Evolutionary conservation across 2,888 invertebrate genomes (phyloP), one percentile per base, ranked within the genome.

Genomic region (Kryphioiulus occultus): DNA sequence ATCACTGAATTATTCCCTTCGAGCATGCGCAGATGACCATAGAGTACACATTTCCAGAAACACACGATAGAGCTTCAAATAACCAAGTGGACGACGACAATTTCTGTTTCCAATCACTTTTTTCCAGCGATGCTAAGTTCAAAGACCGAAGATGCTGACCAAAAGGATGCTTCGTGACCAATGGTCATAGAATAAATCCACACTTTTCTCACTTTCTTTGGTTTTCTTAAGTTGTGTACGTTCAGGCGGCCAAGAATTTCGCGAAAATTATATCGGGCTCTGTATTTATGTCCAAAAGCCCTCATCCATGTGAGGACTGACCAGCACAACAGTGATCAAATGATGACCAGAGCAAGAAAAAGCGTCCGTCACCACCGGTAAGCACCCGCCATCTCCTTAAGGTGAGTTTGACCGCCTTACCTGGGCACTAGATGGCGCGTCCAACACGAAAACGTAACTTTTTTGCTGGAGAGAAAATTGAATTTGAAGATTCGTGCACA

Each of bases 311-410:
- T 30, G 78, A 10, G n/a, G 78, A 32, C 78, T 78, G 30, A 3
- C 78, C 78, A 12, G 30, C 78, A 32, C 78, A 78, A 15, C 78
- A 78, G 78, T 15, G 78, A 26, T 78, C 78, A 78, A 78, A 30
- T 78, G 78, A 78, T 78, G 78, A 78, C 78, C 78, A 32, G 78
- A 78, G 78, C 30, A 30, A 78, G 78, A 78, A 78, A 78, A 78
- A 78, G 78, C 78, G 78, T 78, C 78, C 15, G 30, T 78, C 78
- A 78, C 78, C 78, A 30, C 30, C 78, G 78, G 30, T 78, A 78
- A 78, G 17, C 78, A 78, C 30, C 78, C 78, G 78, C 78, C 78
- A 78, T 78, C 78, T 78, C 30, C 30, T 78, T 0, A 30, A 78
- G 78, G 78, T 78, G 78, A 30, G 78, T 78, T 32, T 78, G 78